Base-by-base conservation (phyloP, 2,888 invertebrate species). In the Amphimallon solstitiale region DNA sequence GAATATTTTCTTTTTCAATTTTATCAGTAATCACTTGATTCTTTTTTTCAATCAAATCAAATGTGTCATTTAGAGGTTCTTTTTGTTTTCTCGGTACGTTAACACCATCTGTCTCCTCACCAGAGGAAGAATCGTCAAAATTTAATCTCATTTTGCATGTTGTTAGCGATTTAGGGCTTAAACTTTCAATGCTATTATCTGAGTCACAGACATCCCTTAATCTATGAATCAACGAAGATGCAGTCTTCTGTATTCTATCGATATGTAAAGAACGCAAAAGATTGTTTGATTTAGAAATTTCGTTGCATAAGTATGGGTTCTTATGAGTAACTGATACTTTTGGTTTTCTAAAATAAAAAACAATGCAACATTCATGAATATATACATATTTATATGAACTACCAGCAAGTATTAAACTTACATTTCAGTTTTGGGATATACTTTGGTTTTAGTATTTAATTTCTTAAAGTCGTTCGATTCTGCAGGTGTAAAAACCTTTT, bases 121-220 rank as follows among this genome's bases (percentile, higher is more conserved):
- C 43, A 7, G 63, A 49, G 45, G 69, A 68, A 49, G 51, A 70
- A 21, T 62, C 54, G 34, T 67, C 67, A 63, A 75, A 74, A 65
- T 70, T 65, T 35, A 75, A 62, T 67, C 70, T 75, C 10, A 43
- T 66, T 15, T 56, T 54, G 12, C 43, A 56, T 14, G 15, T 60
- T n/a, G 12, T 46, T 6, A 59, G 45, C 10, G 62, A 38, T 56
- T 65, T 60, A 40, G 12, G 14, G 46, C 40, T 49, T 46, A 60
- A 37, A 29, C 52, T 49, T 29, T 70, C 43, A n/a, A 54, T 62
- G 19, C 60, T 59, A 19, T 54, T 52, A 48, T 79, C 79, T 21
- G 78, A 73, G 72, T 80, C 79, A 68, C 78, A 77, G 4, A 80
- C 45, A 49, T 70, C 59, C 66, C 76, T 73, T 3, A 78, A 60